Conservation (phyloP, 2,888 invertebrate genomes). For the Beris morrisii region DNA sequence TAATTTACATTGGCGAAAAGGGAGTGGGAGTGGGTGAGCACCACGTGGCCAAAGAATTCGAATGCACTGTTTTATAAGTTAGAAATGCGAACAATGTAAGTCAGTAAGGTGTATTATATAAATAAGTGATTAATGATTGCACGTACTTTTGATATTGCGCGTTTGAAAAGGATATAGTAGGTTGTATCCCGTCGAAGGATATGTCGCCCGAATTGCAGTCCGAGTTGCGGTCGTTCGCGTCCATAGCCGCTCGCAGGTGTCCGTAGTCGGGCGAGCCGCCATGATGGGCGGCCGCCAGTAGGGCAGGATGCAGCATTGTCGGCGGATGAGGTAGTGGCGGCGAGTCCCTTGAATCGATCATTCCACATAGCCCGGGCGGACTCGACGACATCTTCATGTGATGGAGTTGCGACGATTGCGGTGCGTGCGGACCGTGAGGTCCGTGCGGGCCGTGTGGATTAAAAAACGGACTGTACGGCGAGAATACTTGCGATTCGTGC, state of each 20-base stretch:
- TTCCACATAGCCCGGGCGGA: conserved; percentile 69
- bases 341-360: conserved; percentile 71
- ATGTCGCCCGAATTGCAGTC: conserved; percentile 91
- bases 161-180: conserved; percentile 94
- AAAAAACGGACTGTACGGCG: conserved; percentile 89
- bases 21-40: neutral
- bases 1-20: conserved; percentile 11
- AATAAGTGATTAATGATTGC: neutral
- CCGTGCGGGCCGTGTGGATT: conserved; percentile 60
- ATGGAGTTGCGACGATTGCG: conserved; percentile 55
- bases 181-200: conserved; percentile 88
- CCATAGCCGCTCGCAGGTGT: conserved; percentile 72
- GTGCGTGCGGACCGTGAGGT: conserved; percentile 58
- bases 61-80: conserved; percentile 5
- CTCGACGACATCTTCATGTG: conserved; percentile 56
- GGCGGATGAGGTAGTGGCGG: conserved; percentile 84
- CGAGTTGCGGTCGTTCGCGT: conserved; percentile 82
- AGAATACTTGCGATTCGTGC: conserved; percentile 92
- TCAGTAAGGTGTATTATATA: no score
- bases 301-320: conserved; percentile 81
- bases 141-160: conserved; percentile 42
- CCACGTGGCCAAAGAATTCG: neutral
- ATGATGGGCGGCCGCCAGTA: conserved; percentile 81
- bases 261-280: conserved; percentile 80
- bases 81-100: no score